Evolutionary conservation across 2,888 invertebrate species (phyloP).

Genomic region (Sacculina carcini): DNA sequence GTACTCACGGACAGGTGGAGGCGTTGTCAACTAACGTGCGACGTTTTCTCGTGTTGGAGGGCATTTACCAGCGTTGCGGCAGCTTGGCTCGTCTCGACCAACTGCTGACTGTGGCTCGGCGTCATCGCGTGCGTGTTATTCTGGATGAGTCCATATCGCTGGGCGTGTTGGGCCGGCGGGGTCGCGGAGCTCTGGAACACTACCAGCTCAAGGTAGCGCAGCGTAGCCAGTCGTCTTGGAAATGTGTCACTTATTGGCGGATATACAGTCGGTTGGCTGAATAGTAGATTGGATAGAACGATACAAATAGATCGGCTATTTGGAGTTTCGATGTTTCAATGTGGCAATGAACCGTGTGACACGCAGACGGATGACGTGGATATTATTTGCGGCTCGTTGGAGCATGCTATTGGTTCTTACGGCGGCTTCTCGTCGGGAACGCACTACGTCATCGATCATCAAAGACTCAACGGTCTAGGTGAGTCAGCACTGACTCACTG

Average conservation of each 20-base stretch:
- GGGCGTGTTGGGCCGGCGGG: constrained; percentile 56
- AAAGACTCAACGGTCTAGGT: constrained; percentile 60
- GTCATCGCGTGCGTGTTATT: constrained; percentile 69
- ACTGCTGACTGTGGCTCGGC: constrained; percentile 48
- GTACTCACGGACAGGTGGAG: too few species aligned
- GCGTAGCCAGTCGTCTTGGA: not conserved
- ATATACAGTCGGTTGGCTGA: not conserved
- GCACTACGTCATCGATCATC: constrained; percentile 78
- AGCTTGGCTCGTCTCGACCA: constrained; percentile 60
- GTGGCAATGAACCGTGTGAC: constrained; percentile 5
- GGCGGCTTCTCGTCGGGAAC: constrained; percentile 90
- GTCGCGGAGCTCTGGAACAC: constrained; percentile 66
- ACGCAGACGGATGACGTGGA: constrained; percentile 45
- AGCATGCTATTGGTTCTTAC: constrained; percentile 56
- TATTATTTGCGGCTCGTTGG: constrained; percentile 60
- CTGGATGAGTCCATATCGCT: constrained; percentile 79
- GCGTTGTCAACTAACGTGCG: constrained; percentile 34
- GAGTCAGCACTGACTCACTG: too few species aligned
- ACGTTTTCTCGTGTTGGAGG: constrained; percentile 63
- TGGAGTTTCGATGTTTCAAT: too few species aligned
- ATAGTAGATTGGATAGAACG: too few species aligned
- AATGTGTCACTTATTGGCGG: not conserved
- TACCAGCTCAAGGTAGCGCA: constrained; percentile 35
- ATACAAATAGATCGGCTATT: too few species aligned
- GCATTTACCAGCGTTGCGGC: constrained; percentile 73